Base-by-base conservation (phyloP, 2,888 invertebrate genomes). In the Lysandra bellargus region DNA sequence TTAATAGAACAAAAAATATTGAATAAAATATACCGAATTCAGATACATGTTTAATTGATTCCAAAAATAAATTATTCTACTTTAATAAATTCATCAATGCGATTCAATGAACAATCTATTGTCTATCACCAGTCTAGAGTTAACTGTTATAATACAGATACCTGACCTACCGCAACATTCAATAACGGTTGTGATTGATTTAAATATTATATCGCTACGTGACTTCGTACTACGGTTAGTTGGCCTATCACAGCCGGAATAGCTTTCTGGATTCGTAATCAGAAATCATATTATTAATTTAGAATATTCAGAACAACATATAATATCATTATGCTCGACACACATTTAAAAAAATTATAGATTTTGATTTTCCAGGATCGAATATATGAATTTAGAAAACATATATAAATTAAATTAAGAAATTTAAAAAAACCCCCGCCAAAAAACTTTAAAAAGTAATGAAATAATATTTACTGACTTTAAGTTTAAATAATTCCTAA, bases 111-210 rank as follows among this genome's bases (percentile, higher is more conserved):
- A 7, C 44, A 44, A 40, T 40, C 4, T 33, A 69, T 69, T 69
- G 33, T 69, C 64, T 69, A 69, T 69, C 64, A 33, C 12, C 2
- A 23, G 60, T 3, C 64, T 23, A 33, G 33, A 33, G 9, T 12
- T 69, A 69, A 69, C 69, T 17, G 69, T 69, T 69, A 17, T 17
- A 69, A 69, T 69, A 69, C 69, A 33, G 69, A 37, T 69, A 69
- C 33, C 17, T 14, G 17, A 69, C 69, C 69, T 69, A 69, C 69
- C 69, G 69, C 33, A 37, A 69, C 2, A 64, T 9, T 12, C 12
- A 57, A 57, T 69, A 69, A 69, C 69, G 69, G 69, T 37, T 37
- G 69, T 1, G 33, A 69, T 69, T 17, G 37, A 37, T 69, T 69
- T 14, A 33, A 69, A 69, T 69, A 69, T 69, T 33, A 69, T 69